Evolutionary conservation across 2,888 invertebrate species (phyloP).

Genomic region (Bembecia ichneumoniformis): DNA sequence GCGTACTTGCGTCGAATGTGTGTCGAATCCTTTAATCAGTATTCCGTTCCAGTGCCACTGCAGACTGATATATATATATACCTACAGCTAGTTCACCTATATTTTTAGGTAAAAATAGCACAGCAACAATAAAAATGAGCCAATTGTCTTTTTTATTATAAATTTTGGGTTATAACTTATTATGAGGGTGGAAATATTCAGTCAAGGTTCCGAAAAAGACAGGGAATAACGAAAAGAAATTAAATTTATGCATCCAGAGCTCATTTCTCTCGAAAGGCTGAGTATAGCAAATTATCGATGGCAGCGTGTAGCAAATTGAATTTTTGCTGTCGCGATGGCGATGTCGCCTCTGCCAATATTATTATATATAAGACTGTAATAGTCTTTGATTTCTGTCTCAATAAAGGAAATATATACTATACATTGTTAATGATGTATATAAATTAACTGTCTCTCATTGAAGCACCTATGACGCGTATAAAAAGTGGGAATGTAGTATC

Average conservation of each 20-base stretch:
- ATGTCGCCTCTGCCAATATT: constrained; percentile 3
- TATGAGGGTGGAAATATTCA: background rate
- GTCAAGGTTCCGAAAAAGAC: constrained; percentile 1
- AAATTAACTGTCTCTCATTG: too few species aligned
- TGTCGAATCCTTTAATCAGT: constrained; percentile 23
- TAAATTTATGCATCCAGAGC: constrained; percentile 10
- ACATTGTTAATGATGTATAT: too few species aligned
- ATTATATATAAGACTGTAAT: too few species aligned
- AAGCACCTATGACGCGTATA: too few species aligned
- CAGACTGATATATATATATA: constrained; percentile 27
- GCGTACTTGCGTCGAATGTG: too few species aligned
- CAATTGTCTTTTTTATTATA: too few species aligned
- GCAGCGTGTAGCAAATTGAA: constrained; percentile 28
- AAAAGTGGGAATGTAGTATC: too few species aligned
- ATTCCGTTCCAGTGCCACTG: constrained; percentile 25
- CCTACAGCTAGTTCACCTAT: constrained; percentile 16
- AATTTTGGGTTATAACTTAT: too few species aligned
- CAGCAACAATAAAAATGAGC: constrained; percentile 1
- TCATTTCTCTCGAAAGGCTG: constrained; percentile 18
- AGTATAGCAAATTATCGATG: constrained; percentile 23
- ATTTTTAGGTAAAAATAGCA: too few species aligned
- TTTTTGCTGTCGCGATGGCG: constrained; percentile 18
- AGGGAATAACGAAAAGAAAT: background rate
- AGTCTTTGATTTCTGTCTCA: too few species aligned
- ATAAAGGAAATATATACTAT: too few species aligned